Conservation (phyloP, 2,797 vertebrate species). For the Siniperca obscura region DNA sequence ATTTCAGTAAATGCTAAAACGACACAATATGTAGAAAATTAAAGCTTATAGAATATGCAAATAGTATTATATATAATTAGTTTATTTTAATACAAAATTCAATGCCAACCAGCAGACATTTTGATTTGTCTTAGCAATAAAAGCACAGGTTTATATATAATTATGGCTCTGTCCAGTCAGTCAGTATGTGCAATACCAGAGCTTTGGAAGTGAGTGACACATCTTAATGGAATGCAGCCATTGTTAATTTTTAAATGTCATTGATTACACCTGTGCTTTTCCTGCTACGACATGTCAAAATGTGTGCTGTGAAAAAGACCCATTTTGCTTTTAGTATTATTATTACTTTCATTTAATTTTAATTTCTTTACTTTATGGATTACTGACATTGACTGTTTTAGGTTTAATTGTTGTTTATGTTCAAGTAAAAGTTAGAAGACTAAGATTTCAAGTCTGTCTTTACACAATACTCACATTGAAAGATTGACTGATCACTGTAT, state of each 20-base stretch:
- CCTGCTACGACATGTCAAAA: neutral
- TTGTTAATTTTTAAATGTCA: slow-evolving; percentile 23
- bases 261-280: neutral
- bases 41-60: neutral
- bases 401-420: neutral
- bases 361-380: neutral
- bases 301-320: neutral
- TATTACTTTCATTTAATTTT: neutral
- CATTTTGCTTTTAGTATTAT: neutral
- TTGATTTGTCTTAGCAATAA: neutral
- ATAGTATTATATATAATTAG: neutral
- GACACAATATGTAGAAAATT: neutral
- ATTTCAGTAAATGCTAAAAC: neutral
- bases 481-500: neutral
- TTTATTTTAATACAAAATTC: neutral
- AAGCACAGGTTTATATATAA: neutral
- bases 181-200: neutral
- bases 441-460: too few relatives aligned
- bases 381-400: neutral
- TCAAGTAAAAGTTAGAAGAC: neutral
- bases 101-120: neutral
- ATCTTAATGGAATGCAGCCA: slow-evolving; percentile 4
- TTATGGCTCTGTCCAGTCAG: neutral
- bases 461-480: neutral
- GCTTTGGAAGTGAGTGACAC: neutral